phyloP scores from a whole-genome alignment of 1,140 invertebrate genomes.

The Calephelis virginiensis region DNA sequence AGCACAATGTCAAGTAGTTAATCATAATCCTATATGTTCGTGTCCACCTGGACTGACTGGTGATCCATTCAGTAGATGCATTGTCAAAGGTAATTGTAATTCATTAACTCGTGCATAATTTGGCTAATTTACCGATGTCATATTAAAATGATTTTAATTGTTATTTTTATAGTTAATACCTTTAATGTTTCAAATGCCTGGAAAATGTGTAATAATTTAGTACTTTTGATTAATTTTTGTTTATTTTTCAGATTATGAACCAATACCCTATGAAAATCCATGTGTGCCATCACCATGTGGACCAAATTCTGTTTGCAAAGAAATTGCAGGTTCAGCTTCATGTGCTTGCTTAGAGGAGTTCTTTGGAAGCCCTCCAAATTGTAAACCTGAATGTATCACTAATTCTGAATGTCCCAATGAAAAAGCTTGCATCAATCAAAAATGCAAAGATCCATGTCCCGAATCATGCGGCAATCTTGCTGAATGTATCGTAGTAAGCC shows the following conservation, averaged over 20 bases:
- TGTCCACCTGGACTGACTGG: constrained; percentile 78
- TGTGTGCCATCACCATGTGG: constrained; percentile 87
- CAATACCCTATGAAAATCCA: constrained; percentile 75
- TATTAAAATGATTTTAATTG: too few relatives aligned
- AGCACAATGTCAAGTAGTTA: constrained; percentile 75
- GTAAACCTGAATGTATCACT: constrained; percentile 85
- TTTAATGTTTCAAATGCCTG: too few relatives aligned
- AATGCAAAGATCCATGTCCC: constrained; percentile 86
- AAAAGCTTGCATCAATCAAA: constrained; percentile 85
- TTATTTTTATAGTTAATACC: too few relatives aligned
- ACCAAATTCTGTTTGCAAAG: constrained; percentile 85
- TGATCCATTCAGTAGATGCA: constrained; percentile 79
- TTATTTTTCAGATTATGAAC: constrained; percentile 43
- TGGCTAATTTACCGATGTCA: too few relatives aligned
- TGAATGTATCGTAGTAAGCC: constrained; percentile 84
- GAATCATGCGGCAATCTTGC: constrained; percentile 85
- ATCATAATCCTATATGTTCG: constrained; percentile 80
- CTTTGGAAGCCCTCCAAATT: constrained; percentile 84
- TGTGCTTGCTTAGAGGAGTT: constrained; percentile 84
- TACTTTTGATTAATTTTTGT: background rate
- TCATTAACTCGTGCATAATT: background rate
- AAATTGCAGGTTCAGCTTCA: constrained; percentile 79
- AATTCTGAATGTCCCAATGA: constrained; percentile 86
- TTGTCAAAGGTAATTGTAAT: constrained; percentile 17
- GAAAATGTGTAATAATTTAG: background rate